Base-by-base conservation (phyloP, 2,797 vertebrate genomes). In the Gymnoscopelus microlampas region DNA sequence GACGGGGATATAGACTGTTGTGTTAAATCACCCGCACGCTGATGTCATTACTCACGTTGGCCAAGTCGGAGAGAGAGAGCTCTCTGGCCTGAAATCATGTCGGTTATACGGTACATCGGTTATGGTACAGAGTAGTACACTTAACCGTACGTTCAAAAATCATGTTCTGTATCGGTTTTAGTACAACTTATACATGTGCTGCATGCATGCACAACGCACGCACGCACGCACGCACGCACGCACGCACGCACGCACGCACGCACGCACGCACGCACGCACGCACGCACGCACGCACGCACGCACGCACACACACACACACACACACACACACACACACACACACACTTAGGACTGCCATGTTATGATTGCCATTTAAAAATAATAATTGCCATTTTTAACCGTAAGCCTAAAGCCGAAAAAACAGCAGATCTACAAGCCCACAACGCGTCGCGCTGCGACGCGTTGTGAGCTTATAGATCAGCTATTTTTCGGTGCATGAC, bases 41-140 rank as follows among this genome's bases (percentile, higher is more conserved):
- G 56, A 15, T 61, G 61, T 59, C 14, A n/a, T 55, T 55, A 50
- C 55, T 63, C 63, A 53, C 35, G 58, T 48, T 39, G 19, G 57
- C 35, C 51, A n/a, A 61, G 60, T 44, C 15, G 58, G 35, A 70
- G 19, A 19, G 58, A 69, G 71, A 19, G 58, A 69, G 71, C 24
- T 55, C 14, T 24, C 11, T 13, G 49, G 65, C 10, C 6, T 44
- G 3, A 26, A 26, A 51, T 60, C 59, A 50, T 23, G 50, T 26
- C 50, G 5, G 13, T 68, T 70, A 44, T 44, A 44, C 39, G 9
- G 39, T 2, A 10, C 39, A 44, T 44, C 39, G 39, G 39, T 35
- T 35, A 35, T 6, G 32, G 32, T 35, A 35, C 1, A 44, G 39
- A 44, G 39, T 8, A 44, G 39, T 44, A 44, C 35, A 39, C 35